These are phyloP conservation scores for Porites evermanni DNA, from an alignment of 92 coral and sea anemone species.

Conservation along the genomic window DNA sequence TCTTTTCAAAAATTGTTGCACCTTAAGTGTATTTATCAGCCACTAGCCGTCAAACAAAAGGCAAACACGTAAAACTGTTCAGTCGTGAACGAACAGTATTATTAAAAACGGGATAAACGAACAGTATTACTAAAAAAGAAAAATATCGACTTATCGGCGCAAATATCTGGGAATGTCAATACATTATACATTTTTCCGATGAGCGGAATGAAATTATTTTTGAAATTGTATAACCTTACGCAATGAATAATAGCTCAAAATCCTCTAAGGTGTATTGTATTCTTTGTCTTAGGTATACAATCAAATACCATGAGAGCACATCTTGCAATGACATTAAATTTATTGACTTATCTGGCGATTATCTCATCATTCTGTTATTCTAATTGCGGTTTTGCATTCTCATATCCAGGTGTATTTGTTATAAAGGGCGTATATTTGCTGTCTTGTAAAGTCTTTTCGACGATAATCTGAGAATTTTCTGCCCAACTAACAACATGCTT, in stretches of 20 bases:
- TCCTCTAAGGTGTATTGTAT: neutral
- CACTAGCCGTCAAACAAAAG: too few relatives aligned
- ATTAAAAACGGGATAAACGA: too few relatives aligned
- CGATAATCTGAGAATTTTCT: neutral
- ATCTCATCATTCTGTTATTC: constrained; percentile 7
- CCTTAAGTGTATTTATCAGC: too few relatives aligned
- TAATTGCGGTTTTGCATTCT: constrained; percentile 1
- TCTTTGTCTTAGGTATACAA: constrained; percentile 2
- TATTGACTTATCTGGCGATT: constrained; percentile 10
- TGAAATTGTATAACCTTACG: neutral
- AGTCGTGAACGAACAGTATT: too few relatives aligned
- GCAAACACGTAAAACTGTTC: too few relatives aligned
- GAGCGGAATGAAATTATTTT: neutral
- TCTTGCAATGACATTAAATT: constrained; percentile 15
- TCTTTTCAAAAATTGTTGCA: too few relatives aligned
- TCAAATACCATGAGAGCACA: neutral
- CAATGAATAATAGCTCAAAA: neutral
- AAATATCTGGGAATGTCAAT: neutral
- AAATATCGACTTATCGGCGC: too few relatives aligned
- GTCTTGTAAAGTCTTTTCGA: neutral
- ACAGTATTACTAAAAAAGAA: too few relatives aligned
- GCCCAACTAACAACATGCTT: neutral
- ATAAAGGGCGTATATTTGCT: neutral
- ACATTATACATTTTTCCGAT: neutral
- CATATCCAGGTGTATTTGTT: neutral